Base-by-base conservation (phyloP, 1,140 invertebrate species). In the Grapholita molesta region DNA sequence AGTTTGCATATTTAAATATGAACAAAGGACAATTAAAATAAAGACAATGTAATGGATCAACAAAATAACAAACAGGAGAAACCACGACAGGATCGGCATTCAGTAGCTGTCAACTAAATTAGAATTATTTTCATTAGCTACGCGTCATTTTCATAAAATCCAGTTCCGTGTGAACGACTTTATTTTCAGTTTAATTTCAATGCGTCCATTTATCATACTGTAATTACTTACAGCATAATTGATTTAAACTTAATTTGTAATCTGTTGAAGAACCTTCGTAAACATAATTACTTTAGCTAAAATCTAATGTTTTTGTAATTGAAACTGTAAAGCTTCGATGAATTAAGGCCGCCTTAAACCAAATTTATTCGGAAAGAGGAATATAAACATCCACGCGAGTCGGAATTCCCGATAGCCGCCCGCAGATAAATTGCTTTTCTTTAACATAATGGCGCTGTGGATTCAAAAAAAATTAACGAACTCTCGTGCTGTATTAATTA, bases 391-490 rank as follows among this genome's bases (percentile, higher is more conserved):
- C 25, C 55, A 4, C 24, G 18, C 42, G 42, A 48, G 25, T 21
- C 28, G n/a, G 24, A 12, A 61, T 61, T 2, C 25, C 55, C 55
- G 55, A 61, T 61, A 57, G 53, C 53, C 28, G 55, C 24, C 55
- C 55, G 25, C 55, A 61, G 55, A 61, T 61, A 61, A 61, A 61
- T 61, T 61, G 55, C 24, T 61, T 61, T 61, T 61, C 55, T 57
- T 57, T n/a, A 61, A 28, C 25, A 61, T 30, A 61, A 61, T 61
- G 55, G 30, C 24, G 25, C 18, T n/a, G 12, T n/a, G n/a, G 25
- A 61, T 61, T 61, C 25, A 61, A 61, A 61, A 57, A 61, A 61
- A 48, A 18, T 61, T 61, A 61, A 61, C 24, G 55, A 61, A 61
- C 25, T 30, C 11, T 6, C 25, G 30, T 30, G 12, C n/a, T 6